These are phyloP conservation scores for Metallyticus violacea DNA, from an alignment of 2,888 invertebrate genomes.

Conservation along the genomic window DNA sequence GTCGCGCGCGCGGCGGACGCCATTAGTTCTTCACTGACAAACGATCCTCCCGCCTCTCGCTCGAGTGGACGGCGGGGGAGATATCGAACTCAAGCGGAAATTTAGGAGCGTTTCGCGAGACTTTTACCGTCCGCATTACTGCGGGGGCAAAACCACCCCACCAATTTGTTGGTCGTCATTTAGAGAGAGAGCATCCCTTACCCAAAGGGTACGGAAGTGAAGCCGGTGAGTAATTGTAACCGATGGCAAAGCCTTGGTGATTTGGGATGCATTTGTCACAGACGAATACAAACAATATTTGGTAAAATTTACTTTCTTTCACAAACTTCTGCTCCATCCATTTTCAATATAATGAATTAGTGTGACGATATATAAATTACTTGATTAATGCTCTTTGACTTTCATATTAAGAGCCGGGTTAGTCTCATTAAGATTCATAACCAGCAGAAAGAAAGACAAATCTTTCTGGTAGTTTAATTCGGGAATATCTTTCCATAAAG, in stretches of 20 bases:
- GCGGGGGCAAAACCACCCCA: not conserved
- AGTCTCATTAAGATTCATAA: too few species aligned
- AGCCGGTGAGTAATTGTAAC: not conserved
- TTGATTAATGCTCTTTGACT: too few species aligned
- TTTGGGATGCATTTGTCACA: not conserved
- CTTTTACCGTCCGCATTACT: not conserved
- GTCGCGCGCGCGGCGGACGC: not conserved
- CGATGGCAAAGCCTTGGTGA: not conserved
- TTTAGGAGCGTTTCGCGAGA: slow-evolving; percentile 4
- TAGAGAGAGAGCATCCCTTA: not conserved
- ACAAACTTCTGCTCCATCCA: too few species aligned
- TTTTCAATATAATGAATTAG: too few species aligned
- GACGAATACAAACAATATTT: not conserved
- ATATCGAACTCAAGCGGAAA: not conserved
- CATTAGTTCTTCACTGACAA: slow-evolving; percentile 9
- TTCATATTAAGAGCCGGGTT: too few species aligned
- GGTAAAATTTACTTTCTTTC: too few species aligned
- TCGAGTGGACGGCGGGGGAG: not conserved
- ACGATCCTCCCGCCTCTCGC: not conserved
- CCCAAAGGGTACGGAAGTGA: too few species aligned
- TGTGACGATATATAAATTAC: too few species aligned
- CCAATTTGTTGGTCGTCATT: not conserved
- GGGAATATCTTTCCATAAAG: too few species aligned
- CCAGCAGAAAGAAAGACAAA: too few species aligned
- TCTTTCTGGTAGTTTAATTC: too few species aligned